phyloP scores from a whole-genome alignment of 2,113 vertebrate genomes.

The Nyctibius bracteatus region DNA sequence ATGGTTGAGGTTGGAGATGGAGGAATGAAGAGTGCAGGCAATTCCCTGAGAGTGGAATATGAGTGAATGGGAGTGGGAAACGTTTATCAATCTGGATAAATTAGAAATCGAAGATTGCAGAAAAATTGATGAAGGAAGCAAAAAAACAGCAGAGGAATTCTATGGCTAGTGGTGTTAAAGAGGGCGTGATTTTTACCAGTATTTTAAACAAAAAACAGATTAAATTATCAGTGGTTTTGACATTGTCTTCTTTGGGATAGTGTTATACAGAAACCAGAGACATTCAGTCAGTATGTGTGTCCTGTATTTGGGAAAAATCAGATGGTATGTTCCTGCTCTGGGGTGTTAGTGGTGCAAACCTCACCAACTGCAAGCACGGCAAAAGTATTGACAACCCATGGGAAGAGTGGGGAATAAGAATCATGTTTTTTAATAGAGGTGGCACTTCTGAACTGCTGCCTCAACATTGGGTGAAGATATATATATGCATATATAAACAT shows the following conservation, averaged over 20 bases:
- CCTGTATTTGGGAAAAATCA: background rate
- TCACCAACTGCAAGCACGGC: background rate
- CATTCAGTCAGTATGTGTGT: background rate
- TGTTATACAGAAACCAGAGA: background rate
- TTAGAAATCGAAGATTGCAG: background rate
- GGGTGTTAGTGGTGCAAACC: background rate
- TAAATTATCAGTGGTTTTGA: background rate
- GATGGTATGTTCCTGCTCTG: background rate
- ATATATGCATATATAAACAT: too few species aligned
- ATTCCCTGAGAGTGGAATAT: background rate
- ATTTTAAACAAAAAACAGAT: background rate
- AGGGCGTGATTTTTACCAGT: background rate
- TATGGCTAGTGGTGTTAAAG: background rate
- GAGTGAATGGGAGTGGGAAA: background rate
- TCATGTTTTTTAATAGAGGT: background rate
- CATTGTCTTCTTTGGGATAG: background rate
- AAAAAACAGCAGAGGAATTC: background rate
- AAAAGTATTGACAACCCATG: background rate
- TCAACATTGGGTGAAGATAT: background rate
- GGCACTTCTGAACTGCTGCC: background rate
- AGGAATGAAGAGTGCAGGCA: background rate
- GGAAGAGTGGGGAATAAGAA: background rate
- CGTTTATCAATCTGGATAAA: background rate
- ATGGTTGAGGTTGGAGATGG: background rate
- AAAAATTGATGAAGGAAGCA: background rate